phyloP scores from a whole-genome alignment of 2,888 invertebrate species.

The Micoletzkya japonica region DNA sequence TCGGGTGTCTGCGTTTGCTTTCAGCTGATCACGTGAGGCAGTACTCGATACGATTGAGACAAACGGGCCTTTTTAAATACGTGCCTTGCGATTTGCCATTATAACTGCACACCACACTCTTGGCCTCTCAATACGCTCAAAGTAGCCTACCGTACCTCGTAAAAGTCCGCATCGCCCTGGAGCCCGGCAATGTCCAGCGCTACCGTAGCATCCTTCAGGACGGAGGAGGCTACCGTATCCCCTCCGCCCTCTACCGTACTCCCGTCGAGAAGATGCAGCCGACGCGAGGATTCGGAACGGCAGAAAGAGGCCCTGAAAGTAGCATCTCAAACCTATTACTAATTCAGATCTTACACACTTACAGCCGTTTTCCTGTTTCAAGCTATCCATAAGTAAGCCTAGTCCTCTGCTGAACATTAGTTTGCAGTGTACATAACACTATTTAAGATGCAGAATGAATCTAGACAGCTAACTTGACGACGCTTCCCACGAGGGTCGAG shows the following conservation, averaged over 20 bases:
- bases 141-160: conserved; percentile 9
- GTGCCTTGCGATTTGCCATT: too few species aligned
- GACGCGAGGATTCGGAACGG: conserved; percentile 23
- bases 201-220: conserved; percentile 1
- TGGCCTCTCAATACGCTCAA: not conserved
- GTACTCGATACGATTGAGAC: too few species aligned
- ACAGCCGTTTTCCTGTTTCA: not conserved
- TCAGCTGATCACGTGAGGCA: too few species aligned
- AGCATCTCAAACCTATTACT: too few species aligned
- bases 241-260: not conserved
- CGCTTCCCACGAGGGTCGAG: conserved; percentile 5
- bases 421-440: not conserved
- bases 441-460: too few species aligned
- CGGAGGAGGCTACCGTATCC: not conserved
- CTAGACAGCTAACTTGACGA: conserved; percentile 6
- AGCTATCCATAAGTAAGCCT: not conserved
- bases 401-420: not conserved
- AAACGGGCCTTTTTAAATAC: too few species aligned
- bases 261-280: not conserved
- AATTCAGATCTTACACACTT: not conserved
- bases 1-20: too few species aligned
- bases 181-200: not conserved
- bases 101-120: too few species aligned
- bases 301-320: conserved; percentile 4
- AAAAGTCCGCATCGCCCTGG: conserved; percentile 26